Evolutionary conservation across 2,113 vertebrate genomes (phyloP).

Genomic region (Emydocephalus ijimae): DNA sequence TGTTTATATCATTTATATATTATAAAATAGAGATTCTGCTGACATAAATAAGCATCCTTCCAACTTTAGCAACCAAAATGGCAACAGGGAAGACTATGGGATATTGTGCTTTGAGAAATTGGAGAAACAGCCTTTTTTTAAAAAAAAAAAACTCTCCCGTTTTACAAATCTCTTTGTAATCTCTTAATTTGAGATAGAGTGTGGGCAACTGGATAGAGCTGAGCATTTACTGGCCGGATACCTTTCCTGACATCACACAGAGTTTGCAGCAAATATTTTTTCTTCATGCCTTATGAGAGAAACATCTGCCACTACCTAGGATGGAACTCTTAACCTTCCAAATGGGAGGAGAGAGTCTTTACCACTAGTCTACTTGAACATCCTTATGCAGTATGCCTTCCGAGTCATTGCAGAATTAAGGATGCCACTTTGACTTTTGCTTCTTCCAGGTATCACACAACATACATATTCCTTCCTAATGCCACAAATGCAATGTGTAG

Average conservation of each 20-base stretch:
- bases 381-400: background rate
- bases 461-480: background rate
- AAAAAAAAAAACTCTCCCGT: background rate
- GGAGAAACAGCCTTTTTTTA: background rate
- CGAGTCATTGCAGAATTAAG: background rate
- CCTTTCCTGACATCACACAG: background rate
- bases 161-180: background rate
- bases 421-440: background rate
- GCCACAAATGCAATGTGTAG: background rate
- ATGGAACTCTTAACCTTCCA: background rate
- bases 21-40: constrained; percentile 5
- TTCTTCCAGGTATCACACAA: background rate
- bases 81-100: background rate
- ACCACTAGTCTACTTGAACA: background rate
- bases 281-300: background rate
- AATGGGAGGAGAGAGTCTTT: background rate
- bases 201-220: background rate
- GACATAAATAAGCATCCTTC: background rate
- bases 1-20: background rate
- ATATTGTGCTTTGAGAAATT: background rate
- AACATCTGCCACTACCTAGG: background rate
- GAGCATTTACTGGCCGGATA: background rate
- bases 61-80: background rate
- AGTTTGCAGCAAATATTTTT: background rate
- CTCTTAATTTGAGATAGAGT: background rate